phyloP scores from a whole-genome alignment of 1,140 invertebrate genomes.

The Lordiphosa clarofinis region DNA sequence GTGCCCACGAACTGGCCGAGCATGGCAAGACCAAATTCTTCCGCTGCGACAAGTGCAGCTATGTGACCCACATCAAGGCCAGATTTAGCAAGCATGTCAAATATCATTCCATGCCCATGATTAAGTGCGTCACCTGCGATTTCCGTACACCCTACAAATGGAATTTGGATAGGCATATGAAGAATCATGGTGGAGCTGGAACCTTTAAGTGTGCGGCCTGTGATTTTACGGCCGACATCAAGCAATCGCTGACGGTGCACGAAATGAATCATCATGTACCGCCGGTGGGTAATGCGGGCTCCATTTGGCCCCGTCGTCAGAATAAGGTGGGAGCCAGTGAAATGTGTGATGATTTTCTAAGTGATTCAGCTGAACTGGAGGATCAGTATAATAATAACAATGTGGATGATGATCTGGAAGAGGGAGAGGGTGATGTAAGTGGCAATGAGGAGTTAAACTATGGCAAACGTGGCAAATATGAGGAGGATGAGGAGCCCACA shows the following conservation, averaged over 20 bases:
- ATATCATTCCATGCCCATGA: conserved; percentile 95
- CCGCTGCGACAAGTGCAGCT: conserved; percentile 92
- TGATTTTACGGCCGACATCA: conserved; percentile 94
- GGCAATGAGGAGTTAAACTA: conserved; percentile 48
- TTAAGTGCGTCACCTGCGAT: conserved; percentile 95
- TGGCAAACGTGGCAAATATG: conserved; percentile 66
- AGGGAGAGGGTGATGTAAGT: conserved; percentile 41
- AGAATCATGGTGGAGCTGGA: conserved; percentile 92
- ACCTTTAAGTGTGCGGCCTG: conserved; percentile 92
- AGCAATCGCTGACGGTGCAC: conserved; percentile 94
- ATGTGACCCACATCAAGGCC: conserved; percentile 93
- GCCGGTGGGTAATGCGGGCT: conserved; percentile 84
- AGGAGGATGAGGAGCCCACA: conserved; percentile 82
- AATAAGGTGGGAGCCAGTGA: conserved; percentile 87
- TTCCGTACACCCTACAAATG: conserved; percentile 88
- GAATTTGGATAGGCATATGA: conserved; percentile 94
- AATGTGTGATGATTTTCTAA: conserved; percentile 79
- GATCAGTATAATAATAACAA: conserved; percentile 78
- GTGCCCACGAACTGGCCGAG: conserved; percentile 82
- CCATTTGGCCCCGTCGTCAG: conserved; percentile 81
- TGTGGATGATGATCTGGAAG: conserved; percentile 68
- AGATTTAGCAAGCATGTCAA: conserved; percentile 96
- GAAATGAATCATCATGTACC: conserved; percentile 93
- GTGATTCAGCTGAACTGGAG: conserved; percentile 72
- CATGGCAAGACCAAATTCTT: conserved; percentile 86